Evolutionary conservation across 2,888 invertebrate species (phyloP).

Genomic region (Physocephala rufipes): DNA sequence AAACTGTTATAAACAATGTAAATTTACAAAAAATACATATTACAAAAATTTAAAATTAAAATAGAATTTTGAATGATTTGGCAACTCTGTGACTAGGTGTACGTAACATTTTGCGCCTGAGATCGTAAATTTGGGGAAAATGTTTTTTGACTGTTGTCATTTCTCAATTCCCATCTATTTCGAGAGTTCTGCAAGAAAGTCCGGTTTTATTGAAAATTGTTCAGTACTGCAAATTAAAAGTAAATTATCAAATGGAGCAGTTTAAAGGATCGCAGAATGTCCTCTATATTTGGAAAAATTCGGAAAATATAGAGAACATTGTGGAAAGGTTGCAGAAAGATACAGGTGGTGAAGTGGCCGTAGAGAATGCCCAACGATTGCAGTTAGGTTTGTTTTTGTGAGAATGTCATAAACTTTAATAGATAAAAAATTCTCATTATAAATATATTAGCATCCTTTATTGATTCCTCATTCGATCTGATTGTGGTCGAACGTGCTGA

Average conservation of each 20-base stretch:
- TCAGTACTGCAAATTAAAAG: too few species aligned
- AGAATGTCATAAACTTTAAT: not conserved
- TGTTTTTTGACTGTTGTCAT: constrained; percentile 20
- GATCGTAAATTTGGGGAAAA: not conserved
- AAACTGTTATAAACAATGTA: too few species aligned
- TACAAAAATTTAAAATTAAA: not conserved
- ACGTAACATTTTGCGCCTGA: constrained; percentile 24
- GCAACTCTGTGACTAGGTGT: not conserved
- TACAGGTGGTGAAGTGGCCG: constrained; percentile 68
- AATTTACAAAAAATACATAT: too few species aligned
- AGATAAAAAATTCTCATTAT: constrained; percentile 22
- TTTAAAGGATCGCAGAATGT: constrained; percentile 67
- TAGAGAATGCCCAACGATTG: constrained; percentile 72
- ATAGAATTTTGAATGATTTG: not conserved
- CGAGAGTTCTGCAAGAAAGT: not conserved
- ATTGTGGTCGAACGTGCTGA: constrained; percentile 67
- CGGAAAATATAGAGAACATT: constrained; percentile 68
- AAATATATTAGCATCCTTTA: constrained; percentile 68
- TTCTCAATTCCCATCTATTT: constrained; percentile 9
- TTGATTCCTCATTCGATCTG: constrained; percentile 71
- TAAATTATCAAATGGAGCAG: constrained; percentile 58
- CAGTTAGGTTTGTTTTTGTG: constrained; percentile 67
- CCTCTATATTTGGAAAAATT: constrained; percentile 70
- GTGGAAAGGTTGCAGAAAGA: constrained; percentile 68
- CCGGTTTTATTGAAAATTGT: not conserved